Percentiles rank a stretch among this genome's conserved stretches.
These are phyloP conservation scores for Drosophila eohydei DNA, from an alignment of 2,888 invertebrate species.

Conservation along the genomic window DNA sequence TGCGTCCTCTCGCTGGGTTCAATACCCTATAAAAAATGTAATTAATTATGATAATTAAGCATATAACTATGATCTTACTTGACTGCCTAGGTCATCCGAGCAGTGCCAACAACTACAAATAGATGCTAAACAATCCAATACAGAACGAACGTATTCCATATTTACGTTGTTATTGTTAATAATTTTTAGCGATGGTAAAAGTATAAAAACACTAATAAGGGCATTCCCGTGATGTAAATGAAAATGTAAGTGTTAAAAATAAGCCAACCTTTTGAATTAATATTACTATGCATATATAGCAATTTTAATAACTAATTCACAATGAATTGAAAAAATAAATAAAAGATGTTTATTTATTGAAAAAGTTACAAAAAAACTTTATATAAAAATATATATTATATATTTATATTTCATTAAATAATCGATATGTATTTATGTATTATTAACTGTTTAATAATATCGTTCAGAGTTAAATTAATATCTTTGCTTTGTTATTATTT, in stretches of 20 bases:
- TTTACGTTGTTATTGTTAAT: conserved; percentile 25
- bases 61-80: conserved; percentile 60
- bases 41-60: background rate
- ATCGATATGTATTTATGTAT: too few relatives aligned
- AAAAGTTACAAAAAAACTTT: too few relatives aligned
- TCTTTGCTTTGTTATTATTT: too few relatives aligned
- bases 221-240: conserved; percentile 7
- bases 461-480: too few relatives aligned
- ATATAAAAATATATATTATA: too few relatives aligned
- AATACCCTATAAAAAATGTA: conserved; percentile 67
- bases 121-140: conserved; percentile 81
- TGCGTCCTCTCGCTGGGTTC: conserved; percentile 91
- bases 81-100: conserved; percentile 80
- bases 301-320: too few relatives aligned
- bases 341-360: too few relatives aligned
- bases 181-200: conserved; percentile 22
- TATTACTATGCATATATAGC: background rate
- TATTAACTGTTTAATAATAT: too few relatives aligned
- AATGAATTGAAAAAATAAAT: too few relatives aligned
- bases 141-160: conserved; percentile 83
- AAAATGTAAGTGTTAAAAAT: background rate
- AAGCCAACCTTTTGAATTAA: too few relatives aligned
- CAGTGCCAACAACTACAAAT: conserved; percentile 84
- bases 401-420: too few relatives aligned
- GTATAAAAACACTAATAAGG: background rate